Conservation (phyloP, 2,113 vertebrate species). For the Chaetops frenatus region DNA sequence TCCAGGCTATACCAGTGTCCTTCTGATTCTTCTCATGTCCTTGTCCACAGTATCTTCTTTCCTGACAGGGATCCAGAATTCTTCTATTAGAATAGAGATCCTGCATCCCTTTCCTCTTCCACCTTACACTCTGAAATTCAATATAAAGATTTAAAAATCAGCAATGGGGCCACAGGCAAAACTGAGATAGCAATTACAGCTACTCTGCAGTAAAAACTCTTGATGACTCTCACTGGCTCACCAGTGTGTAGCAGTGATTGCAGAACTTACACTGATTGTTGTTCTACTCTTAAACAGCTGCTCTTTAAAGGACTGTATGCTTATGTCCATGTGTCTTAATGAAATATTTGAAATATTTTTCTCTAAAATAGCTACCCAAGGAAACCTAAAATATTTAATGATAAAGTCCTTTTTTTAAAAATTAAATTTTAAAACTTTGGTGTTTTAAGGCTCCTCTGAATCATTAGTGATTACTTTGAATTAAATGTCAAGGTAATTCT, state of each 20-base stretch:
- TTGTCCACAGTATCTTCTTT: not conserved
- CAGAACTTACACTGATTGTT: not conserved
- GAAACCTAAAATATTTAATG: not conserved
- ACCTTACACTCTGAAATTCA: not conserved
- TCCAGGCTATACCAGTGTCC: not conserved
- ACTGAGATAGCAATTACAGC: not conserved
- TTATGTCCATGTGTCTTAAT: not conserved
- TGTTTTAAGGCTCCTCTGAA: not conserved
- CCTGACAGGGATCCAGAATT: not conserved
- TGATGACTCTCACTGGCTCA: not conserved
- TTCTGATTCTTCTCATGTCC: not conserved
- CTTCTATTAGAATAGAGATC: not conserved
- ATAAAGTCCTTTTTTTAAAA: not conserved
- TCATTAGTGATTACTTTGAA: not conserved
- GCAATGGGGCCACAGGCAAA: not conserved
- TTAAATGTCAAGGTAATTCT: not conserved
- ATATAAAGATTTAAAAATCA: not conserved
- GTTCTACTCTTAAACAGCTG: not conserved
- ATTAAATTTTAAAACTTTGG: rapidly evolving
- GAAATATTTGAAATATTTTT: not conserved
- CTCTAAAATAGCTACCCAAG: not conserved
- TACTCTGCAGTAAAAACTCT: not conserved
- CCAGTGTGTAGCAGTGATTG: not conserved
- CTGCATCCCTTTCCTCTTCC: not conserved
- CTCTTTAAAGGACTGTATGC: not conserved